Percentiles rank a stretch among this genome's conserved stretches.
Evolutionary conservation across 2,888 invertebrate species (phyloP).

Genomic region (Erpobdella octoculata): DNA sequence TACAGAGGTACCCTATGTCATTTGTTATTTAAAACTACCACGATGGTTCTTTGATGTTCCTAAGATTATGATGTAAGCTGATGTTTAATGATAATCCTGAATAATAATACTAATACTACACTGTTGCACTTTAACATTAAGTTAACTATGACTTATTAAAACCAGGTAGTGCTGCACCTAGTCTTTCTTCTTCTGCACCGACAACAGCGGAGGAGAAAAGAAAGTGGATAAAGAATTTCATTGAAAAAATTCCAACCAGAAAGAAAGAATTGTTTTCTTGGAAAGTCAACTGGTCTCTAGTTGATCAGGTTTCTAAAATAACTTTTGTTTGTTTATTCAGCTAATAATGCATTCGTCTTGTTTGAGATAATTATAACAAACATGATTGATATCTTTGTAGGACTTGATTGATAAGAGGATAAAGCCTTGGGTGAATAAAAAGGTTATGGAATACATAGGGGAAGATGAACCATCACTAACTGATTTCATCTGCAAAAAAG

Average conservation of each 20-base stretch:
- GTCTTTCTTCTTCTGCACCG: conserved; percentile 34
- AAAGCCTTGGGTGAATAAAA: conserved; percentile 98
- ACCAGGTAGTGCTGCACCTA: no score
- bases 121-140: no score
- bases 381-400: conserved; percentile 27
- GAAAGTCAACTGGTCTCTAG: conserved; percentile 80
- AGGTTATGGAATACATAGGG: conserved; percentile 97
- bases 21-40: no score
- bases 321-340: not conserved
- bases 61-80: no score
- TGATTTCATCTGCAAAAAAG: conserved; percentile 98
- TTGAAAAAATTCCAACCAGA: conserved; percentile 95
- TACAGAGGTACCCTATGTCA: no score
- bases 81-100: no score
- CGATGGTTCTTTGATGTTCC: no score
- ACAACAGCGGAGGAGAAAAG: conserved; percentile 76
- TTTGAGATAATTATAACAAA: not conserved
- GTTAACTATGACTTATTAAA: no score
- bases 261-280: conserved; percentile 92
- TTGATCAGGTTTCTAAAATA: conserved; percentile 58
- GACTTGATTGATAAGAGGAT: conserved; percentile 55
- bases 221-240: conserved; percentile 88
- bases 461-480: conserved; percentile 95
- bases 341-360: not conserved
- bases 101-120: no score